Evolutionary conservation across 2,113 vertebrate species (phyloP), one percentile per base, ranked within the genome.

Genomic region (Zapornia atra): DNA sequence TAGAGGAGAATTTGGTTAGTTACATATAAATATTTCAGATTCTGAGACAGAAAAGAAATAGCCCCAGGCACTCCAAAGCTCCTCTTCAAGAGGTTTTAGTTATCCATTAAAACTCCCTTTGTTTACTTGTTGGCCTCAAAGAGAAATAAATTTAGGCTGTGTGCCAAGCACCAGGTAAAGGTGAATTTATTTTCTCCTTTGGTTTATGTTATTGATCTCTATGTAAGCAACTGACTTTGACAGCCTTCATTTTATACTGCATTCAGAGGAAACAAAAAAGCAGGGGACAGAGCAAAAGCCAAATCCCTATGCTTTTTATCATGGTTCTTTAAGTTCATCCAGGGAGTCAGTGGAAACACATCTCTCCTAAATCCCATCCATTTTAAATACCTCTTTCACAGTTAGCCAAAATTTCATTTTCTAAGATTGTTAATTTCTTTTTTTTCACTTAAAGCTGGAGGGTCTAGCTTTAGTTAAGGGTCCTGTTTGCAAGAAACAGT

Each of bases 41-140:
- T 77, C 80, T 57, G 36, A 51, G 25, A 48, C 50, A 16, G 63
- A 82, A 75, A 73, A 82, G 1, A 63, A 88, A 79, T 59, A 87
- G 24, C 36, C 6, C 2, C 56, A 65, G 36, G 46, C 65, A 72
- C 64, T 92, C 44, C 51, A 38, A 57, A 72, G n/a, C 7, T 90
- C 17, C 13, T 61, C 19, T 72, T 94, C 63, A 94, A 90, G 29
- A 86, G 12, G 8, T 83, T 80, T 90, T 86, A 81, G 72, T 77
- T 44, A 8, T 13, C 36, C 29, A 44, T 94, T 88, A 88, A 90
- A 92, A 94, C 82, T 15, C 5, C 88, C 71, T 86, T 70, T 94
- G 69, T 88, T 87, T 87, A 40, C 88, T 54, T 64, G n/a, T 75
- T 93, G 46, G 56, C 82, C 82, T 92, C 75, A 56, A 87, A 84